phyloP scores from a whole-genome alignment of 2,888 invertebrate genomes.

The Thumatha senex region DNA sequence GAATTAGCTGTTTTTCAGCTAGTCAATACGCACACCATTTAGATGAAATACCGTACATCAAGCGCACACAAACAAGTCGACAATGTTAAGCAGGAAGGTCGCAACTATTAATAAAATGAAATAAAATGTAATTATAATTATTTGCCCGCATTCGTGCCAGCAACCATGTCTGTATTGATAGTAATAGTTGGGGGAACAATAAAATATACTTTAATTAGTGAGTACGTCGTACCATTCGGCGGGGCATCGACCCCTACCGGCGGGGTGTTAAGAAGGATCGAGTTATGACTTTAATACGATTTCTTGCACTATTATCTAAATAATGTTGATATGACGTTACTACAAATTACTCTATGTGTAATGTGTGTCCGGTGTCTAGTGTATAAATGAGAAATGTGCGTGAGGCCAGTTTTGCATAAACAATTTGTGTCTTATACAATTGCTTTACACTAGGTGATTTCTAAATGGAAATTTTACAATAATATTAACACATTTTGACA shows the following conservation, averaged over 20 bases:
- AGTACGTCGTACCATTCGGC: constrained; percentile 45
- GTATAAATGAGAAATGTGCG: background rate
- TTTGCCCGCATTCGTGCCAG: constrained; percentile 78
- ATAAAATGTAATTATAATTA: constrained; percentile 79
- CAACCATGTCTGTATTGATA: constrained; percentile 66
- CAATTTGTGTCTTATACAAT: background rate
- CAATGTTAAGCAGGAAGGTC: constrained; percentile 56
- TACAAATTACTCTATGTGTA: background rate
- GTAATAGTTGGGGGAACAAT: constrained; percentile 76
- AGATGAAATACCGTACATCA: constrained; percentile 19
- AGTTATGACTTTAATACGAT: constrained; percentile 16
- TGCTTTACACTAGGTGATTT: no score
- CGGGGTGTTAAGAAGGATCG: constrained; percentile 36
- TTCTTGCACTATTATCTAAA: background rate
- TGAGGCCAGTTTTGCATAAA: background rate
- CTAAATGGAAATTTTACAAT: no score
- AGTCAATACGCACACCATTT: constrained; percentile 12
- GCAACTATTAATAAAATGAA: constrained; percentile 44
- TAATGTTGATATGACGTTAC: background rate
- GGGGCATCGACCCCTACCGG: constrained; percentile 42
- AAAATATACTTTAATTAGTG: constrained; percentile 81
- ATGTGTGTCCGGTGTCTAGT: background rate
- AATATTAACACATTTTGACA: no score
- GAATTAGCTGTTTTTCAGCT: constrained; percentile 10
- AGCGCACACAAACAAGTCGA: constrained; percentile 30